phyloP scores from a whole-genome alignment of 2,113 vertebrate species.

The Pogona vitticeps region DNA sequence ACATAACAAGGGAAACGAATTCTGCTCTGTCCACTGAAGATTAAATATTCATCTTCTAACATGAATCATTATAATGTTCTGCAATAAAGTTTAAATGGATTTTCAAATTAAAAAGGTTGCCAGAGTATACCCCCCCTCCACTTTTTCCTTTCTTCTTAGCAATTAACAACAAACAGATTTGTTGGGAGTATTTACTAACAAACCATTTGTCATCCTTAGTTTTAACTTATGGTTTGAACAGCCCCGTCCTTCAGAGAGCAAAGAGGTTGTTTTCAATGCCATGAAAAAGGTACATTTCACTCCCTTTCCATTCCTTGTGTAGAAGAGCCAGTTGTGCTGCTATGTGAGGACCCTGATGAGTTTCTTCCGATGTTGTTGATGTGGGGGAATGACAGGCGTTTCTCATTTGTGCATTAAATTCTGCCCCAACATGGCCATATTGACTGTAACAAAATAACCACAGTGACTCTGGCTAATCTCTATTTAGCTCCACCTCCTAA shows the following conservation, averaged over 20 bases:
- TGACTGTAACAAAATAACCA: background rate
- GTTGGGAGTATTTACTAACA: conserved; percentile 34
- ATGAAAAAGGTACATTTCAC: background rate
- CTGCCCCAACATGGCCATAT: background rate
- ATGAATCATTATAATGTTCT: conserved; percentile 26
- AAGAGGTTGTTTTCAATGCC: conserved; percentile 23
- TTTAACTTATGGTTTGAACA: conserved; percentile 32
- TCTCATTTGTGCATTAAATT: too few relatives aligned
- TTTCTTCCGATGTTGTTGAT: too few relatives aligned
- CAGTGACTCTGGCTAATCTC: background rate
- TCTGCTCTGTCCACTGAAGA: conserved; percentile 39
- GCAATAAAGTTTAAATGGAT: conserved; percentile 27
- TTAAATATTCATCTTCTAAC: conserved; percentile 41
- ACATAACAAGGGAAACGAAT: conserved; percentile 1
- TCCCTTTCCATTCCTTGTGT: too few relatives aligned
- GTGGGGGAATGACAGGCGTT: too few relatives aligned
- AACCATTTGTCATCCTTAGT: background rate
- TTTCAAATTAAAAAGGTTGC: conserved; percentile 41
- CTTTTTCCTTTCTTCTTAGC: background rate
- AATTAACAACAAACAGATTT: conserved; percentile 25
- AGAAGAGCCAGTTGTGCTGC: too few relatives aligned
- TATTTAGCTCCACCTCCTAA: background rate
- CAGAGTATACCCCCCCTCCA: background rate
- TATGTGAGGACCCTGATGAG: too few relatives aligned
- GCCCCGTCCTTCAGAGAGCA: conserved; percentile 28